Base-by-base conservation (phyloP, 1,140 invertebrate species). In the Phthorimaea operculella region DNA sequence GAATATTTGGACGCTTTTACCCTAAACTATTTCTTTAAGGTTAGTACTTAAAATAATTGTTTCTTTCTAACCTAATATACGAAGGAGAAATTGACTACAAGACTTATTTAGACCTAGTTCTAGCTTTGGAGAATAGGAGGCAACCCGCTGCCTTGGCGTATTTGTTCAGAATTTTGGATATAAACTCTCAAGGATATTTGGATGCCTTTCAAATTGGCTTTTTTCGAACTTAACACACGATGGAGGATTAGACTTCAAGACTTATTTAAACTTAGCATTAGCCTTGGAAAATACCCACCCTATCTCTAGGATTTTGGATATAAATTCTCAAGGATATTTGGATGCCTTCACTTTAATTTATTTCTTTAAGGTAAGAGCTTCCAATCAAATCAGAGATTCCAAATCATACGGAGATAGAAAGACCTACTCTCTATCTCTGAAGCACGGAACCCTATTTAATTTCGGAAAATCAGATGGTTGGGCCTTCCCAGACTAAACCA, bases 41-140 rank as follows among this genome's bases (percentile, higher is more conserved):
- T 94, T 39, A 59, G 58, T n/a, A 10, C 14, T 8, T n/a, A n/a
- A n/a, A n/a, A n/a, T 95, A n/a, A n/a, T n/a, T n/a, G n/a, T n/a
- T n/a, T n/a, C n/a, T n/a, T n/a, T n/a, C n/a, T n/a, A n/a, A n/a
- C n/a, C n/a, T n/a, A n/a, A n/a, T n/a, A n/a, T n/a, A n/a, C n/a
- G n/a, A n/a, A n/a, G n/a, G n/a, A n/a, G n/a, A n/a, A 89, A 98
- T 99, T 92, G 97, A 99, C 82, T 99, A 98, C 79, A 98, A 98
- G 86, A 96, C 96, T 0, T 99, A 97, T 83, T 80, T 99, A 15
- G 96, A 99, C 76, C 94, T 99, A 85, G 94, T 98, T 0, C 86
- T 99, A 21, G 97, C 97, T 0, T 82, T 96, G 59, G 96, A 98
- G 79, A 97, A 99, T 86, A 88, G 95, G 17, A 90, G 93, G 57